A percentile compares a stretch with the other conserved stretches of the same genome.
Conservation (phyloP, 2,888 invertebrate species). For the Zygothrica quintamaculata region DNA sequence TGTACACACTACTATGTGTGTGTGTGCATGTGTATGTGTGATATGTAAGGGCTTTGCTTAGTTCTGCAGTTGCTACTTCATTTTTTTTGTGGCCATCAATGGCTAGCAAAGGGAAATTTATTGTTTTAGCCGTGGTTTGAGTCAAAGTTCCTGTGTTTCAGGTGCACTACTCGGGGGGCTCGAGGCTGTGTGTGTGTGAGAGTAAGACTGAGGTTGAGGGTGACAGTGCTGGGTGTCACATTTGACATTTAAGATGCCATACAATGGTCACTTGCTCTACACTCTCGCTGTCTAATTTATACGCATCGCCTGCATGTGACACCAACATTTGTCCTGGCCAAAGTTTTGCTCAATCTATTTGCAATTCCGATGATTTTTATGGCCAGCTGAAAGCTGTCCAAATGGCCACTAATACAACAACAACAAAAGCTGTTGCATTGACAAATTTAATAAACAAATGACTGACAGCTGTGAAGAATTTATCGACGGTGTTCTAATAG, state of each 20-base stretch:
- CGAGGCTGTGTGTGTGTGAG: conserved; percentile 3
- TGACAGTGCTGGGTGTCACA: conserved; percentile 65
- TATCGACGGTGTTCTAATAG: conserved; percentile 23
- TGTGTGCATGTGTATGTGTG: conserved; percentile 21
- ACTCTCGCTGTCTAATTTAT: conserved; percentile 74
- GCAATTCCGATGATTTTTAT: conserved; percentile 73
- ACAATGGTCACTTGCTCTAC: conserved; percentile 59
- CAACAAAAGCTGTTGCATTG: conserved; percentile 65
- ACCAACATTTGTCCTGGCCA: conserved; percentile 72
- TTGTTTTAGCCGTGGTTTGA: conserved; percentile 68
- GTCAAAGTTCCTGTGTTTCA: conserved; percentile 70
- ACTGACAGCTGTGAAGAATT: conserved; percentile 55
- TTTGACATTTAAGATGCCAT: conserved; percentile 79
- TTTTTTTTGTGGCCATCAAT: conserved; percentile 42
- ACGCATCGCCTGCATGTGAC: conserved; percentile 80
- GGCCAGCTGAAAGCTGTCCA: conserved; percentile 25
- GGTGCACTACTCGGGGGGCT: conserved; percentile 59
- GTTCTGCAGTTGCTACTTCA: conserved; percentile 29
- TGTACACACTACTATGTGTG: conserved; percentile 9
- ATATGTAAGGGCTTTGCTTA: conserved; percentile 32
- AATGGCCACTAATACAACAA: conserved; percentile 38
- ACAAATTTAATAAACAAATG: conserved; percentile 78
- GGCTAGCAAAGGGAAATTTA: conserved; percentile 76
- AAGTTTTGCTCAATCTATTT: conserved; percentile 58
- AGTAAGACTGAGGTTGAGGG: conserved; percentile 43